Evolutionary conservation across 2,113 vertebrate genomes (phyloP), one percentile per base, ranked within the genome.

Genomic region (Orientallactaga bullata): DNA sequence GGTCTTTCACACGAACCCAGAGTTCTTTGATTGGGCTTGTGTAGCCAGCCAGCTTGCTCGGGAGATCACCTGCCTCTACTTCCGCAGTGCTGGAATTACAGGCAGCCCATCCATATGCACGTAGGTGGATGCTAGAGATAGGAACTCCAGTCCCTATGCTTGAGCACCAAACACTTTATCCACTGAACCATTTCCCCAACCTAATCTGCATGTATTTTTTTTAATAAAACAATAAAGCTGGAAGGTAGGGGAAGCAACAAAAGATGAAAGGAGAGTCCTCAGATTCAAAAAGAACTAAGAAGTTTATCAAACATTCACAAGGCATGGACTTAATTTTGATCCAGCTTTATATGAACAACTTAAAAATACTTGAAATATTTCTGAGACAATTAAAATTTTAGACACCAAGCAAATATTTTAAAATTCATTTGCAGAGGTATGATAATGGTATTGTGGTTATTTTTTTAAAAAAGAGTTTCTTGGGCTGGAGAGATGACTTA

Each of bases 361-460:
- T 20, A 37, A 90, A 90, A 87, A 26, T 85, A 65, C 15, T 83
- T 78, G 58, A 87, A 55, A 17, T 72, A 42, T 60, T 39, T 88
- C 30, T 73, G 51, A 84, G 39, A 71, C 47, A 47, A 55, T 82
- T 79, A 79, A 72, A 83, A 74, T 69, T 91, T 68, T 69, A n/a
- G 88, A 37, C 60, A 80, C 11, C 32, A 63, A 93, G 15, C 30
- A 93, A 32, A 72, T 63, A 39, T 51, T 66, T 74, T 90, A 32
- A 74, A 68, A 74, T 47, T 68, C n/a, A 37, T 83, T 86, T 81
- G 26, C 72, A 71, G 39, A 69, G 7, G 15, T 76, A 16, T 55
- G 37, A 69, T 73, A n/a, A 66, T 66, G n/a, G 35, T 39, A 21
- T 55, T 60, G 8, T 72, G 24, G 3, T n/a, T 88, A 35, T 78